Evolutionary conservation across 2,113 vertebrate species (phyloP).

Genomic region (Ceyx melanurus): DNA sequence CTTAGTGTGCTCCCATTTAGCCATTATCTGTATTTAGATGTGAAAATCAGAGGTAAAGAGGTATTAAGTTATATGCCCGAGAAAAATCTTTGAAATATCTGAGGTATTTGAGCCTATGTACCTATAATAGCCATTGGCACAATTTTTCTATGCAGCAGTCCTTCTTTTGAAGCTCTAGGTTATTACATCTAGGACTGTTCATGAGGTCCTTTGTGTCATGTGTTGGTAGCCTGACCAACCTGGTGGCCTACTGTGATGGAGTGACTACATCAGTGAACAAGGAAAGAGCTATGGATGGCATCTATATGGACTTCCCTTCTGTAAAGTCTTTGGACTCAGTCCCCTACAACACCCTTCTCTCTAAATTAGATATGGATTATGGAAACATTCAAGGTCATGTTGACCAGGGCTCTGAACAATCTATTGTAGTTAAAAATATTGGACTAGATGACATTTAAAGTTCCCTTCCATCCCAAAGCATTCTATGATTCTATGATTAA

Average conservation of each 20-base stretch:
- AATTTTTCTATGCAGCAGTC: not conserved
- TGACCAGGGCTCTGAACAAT: not conserved
- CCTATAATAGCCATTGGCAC: not conserved
- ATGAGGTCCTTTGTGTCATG: not conserved
- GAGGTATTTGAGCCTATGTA: not conserved
- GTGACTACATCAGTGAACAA: not conserved
- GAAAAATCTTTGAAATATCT: not conserved
- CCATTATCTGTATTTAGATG: not conserved
- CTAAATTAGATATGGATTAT: no score
- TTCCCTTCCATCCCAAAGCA: no score
- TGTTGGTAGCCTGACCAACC: not conserved
- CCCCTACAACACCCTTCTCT: no score
- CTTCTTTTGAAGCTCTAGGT: not conserved
- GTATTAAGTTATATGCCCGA: not conserved
- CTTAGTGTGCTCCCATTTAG: not conserved
- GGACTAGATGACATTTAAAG: no score
- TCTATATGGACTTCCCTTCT: no score
- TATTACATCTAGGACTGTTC: not conserved
- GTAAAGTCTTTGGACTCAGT: no score
- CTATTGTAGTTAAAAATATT: not conserved
- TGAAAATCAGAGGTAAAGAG: not conserved
- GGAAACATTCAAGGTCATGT: not conserved
- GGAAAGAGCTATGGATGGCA: not conserved
- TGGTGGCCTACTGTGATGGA: not conserved
- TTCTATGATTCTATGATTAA: not conserved